Base-by-base conservation (phyloP, 2,888 invertebrate genomes). In the Metallyticus violacea region DNA sequence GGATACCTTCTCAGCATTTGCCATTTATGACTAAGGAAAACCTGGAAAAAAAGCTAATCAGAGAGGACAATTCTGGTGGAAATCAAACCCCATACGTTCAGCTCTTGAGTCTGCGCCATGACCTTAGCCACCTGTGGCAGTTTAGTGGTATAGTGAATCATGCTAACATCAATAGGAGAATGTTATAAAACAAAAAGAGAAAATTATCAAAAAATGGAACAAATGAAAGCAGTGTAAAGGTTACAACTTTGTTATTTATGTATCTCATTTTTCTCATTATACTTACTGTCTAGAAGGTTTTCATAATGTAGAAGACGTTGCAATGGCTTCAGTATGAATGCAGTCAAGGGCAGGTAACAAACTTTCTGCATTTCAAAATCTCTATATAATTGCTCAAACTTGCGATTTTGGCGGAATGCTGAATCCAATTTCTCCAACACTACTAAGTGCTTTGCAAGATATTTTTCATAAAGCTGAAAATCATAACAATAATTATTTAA, bases 271-370 rank as follows among this genome's bases (percentile, higher is more conserved):
- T 77, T 5, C 15, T 26, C 29, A 81, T 76, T n/a, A n/a, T n/a
- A 93, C 95, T 93, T 92, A 96, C 97, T 93, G 91, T 96, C 95
- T 88, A 97, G 92, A 90, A 97, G 92, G 90, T 94, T 93, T 91
- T 96, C 95, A 92, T 98, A 97, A 91, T 98, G 97, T 87, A 97
- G 93, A 89, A 98, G 93, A 85, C 99, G 94, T 92, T 96, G 96
- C n/a, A 97, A 93, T 15, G 97, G 97, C 91, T 97, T 96, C 87
- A 97, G 92, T 40, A 98, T 93, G 90, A 98, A 95, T 88, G 96
- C 96, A 82, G 96, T 95, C 85, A 98, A 93, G 2, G 97, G 98
- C 89, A 99, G 93, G 90, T 97, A 97, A 91, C 97, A 97, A 84
- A 96, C 94, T 92, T 96, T 97, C 91, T 96, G 96, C 86, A 95